Base-by-base conservation (phyloP, 2,797 vertebrate genomes). In the Sparus aurata region DNA sequence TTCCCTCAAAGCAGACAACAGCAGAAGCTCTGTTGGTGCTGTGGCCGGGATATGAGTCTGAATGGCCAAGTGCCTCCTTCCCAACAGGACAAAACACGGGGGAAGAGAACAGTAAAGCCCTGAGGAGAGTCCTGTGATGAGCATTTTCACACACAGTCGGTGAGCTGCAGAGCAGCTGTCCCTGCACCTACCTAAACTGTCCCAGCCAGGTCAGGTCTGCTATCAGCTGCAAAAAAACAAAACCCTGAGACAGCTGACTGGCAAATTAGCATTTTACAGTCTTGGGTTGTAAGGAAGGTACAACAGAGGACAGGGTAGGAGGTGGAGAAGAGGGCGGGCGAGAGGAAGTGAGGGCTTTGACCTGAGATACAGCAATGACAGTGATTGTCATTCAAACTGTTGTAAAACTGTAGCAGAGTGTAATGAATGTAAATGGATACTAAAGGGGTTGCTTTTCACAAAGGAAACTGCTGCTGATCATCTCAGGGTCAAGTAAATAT, bases 211-310 rank as follows among this genome's bases (percentile, higher is more conserved):
- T 77, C 75, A 69, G 55, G 57, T 50, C 78, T 80, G 73, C 82
- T 86, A 73, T 83, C 73, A 81, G 73, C 75, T 79, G 58, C 61
- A 64, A 66, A 69, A 69, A 86, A 80, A 81, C 53, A 79, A 80
- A 79, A 70, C 76, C 65, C 60, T 13, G 66, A 78, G 76, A 88
- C 83, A 84, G 86, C 77, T 60, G 72, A 64, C 59, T 2, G 38
- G 55, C 3, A 74, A 76, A 93, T 94, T 95, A 90, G 87, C 92
- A 94, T 94, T 94, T 95, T 94, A 95, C 62, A 62, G 82, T 30
- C 75, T 45, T 53, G 69, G 62, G 76, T 77, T 87, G 73, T 76
- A 84, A 87, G 88, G 83, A 86, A 69, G 72, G 73, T 70, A 73
- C 30, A 67, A 73, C 59, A 73, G 75, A 83, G 71, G 83, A 85